Base-by-base conservation (phyloP, 2,888 invertebrate genomes). In the Galeruca laticollis region DNA sequence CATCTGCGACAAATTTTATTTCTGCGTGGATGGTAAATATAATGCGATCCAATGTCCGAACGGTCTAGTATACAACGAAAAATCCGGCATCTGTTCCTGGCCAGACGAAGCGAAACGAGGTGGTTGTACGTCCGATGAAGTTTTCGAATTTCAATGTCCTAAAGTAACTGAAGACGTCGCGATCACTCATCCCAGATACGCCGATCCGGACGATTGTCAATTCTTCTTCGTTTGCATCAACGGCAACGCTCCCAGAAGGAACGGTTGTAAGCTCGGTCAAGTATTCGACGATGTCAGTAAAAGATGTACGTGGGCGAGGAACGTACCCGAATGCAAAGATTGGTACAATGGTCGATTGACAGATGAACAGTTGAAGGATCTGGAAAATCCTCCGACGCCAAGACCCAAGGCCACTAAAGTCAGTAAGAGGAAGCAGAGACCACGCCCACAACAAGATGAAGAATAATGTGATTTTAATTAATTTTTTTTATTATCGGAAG, bases 201-300 rank as follows among this genome's bases (percentile, higher is more conserved):
- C 95, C 0, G 96, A 96, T 84, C 92, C 93, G 13, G 93, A 94
- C 18, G 95, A 96, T 83, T 96, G 96, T 78, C 96, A 95, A 86
- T 96, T 89, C 87, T 96, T 96, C 88, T 96, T 94, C 85, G 95
- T 96, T 10, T 96, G 96, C 84, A 94, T 96, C 77, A 95, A 96
- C 81, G 96, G 96, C 0, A 91, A 93, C 76, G 90, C 91, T 0
- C 95, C 96, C 0, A 88, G 96, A 20, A 89, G 95, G 69, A 95
- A 93, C 76, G 96, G 96, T 18, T 97, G 96, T 86, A 94, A 93
- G 84, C 88, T 94, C 31, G 96, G 96, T 2, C 95, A 95, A 84
- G 97, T 93, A 10, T 97, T 96, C 85, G 95, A 96, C 80, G 95
- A 95, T 66, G 89, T 88, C 10, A 88, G 87, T 69, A 92, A 92